phyloP scores from a whole-genome alignment of 1,140 invertebrate genomes.

The Aphis craccivora region DNA sequence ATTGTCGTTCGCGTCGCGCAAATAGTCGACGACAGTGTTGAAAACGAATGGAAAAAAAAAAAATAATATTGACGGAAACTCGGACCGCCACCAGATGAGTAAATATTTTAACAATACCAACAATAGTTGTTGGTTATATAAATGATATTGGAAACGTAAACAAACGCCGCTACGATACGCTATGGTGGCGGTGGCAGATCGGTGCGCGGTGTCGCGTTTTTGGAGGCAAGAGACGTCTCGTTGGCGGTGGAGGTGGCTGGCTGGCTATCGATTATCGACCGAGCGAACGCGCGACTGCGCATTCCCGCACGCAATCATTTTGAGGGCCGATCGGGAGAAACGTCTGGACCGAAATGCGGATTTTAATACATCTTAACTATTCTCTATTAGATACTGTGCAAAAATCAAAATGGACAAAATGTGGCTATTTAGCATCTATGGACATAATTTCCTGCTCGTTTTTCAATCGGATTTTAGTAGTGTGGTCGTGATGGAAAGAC shows the following conservation, averaged over 20 bases:
- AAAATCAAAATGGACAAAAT: too few relatives aligned
- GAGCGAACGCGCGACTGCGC: not conserved
- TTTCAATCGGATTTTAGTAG: too few relatives aligned
- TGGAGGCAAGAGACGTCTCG: not conserved
- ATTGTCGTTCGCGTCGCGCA: too few relatives aligned
- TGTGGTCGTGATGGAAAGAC: too few relatives aligned
- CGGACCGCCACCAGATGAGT: not conserved
- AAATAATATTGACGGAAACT: not conserved
- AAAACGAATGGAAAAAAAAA: not conserved
- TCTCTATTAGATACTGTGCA: too few relatives aligned
- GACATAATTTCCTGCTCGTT: too few relatives aligned
- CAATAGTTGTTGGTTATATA: not conserved
- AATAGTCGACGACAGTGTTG: not conserved
- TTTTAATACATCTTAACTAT: too few relatives aligned
- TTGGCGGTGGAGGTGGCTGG: not conserved
- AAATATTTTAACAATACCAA: not conserved
- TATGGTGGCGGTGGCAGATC: not conserved
- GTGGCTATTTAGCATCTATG: too few relatives aligned
- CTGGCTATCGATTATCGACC: not conserved
- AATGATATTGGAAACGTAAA: slow-evolving; percentile 38
- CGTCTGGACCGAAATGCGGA: too few relatives aligned
- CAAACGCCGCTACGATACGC: not conserved
- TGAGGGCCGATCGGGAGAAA: too few relatives aligned
- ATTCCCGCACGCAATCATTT: too few relatives aligned
- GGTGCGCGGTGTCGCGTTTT: not conserved